These are phyloP conservation scores for Galago senegalensis DNA, from an alignment of 2,797 vertebrate species.

Conservation along the genomic window DNA sequence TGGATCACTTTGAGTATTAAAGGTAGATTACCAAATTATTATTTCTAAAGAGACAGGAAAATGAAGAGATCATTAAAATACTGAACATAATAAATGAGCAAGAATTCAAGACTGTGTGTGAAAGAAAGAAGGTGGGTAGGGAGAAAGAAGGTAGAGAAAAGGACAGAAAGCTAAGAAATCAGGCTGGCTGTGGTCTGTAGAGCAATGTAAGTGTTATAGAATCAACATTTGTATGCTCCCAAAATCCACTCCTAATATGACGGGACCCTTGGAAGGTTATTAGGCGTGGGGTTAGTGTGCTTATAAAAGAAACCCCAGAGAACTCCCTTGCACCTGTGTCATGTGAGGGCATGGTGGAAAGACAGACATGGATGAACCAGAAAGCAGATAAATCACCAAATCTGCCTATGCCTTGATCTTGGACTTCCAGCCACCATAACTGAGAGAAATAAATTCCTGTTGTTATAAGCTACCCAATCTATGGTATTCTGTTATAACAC, in stretches of 20 bases:
- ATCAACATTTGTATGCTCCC: not conserved
- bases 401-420: not conserved
- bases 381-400: not conserved
- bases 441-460: not conserved
- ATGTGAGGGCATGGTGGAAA: not conserved
- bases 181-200: not conserved
- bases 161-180: not conserved
- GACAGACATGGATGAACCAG: not conserved
- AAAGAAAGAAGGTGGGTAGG: not conserved
- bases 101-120: conserved; percentile 7
- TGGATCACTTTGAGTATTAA: not conserved
- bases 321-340: not conserved
- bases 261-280: not conserved
- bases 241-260: not conserved
- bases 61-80: not conserved
- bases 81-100: not conserved
- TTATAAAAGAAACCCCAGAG: not conserved
- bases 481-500: not conserved
- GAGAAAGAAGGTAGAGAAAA: not conserved
- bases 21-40: not conserved
- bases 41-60: conserved; percentile 2
- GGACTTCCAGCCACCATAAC: not conserved
- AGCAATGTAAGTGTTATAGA: not conserved
- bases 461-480: not conserved
- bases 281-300: not conserved